These are phyloP conservation scores for Neocrepidodera transversa DNA, from an alignment of 2,888 invertebrate genomes.

Conservation along the genomic window DNA sequence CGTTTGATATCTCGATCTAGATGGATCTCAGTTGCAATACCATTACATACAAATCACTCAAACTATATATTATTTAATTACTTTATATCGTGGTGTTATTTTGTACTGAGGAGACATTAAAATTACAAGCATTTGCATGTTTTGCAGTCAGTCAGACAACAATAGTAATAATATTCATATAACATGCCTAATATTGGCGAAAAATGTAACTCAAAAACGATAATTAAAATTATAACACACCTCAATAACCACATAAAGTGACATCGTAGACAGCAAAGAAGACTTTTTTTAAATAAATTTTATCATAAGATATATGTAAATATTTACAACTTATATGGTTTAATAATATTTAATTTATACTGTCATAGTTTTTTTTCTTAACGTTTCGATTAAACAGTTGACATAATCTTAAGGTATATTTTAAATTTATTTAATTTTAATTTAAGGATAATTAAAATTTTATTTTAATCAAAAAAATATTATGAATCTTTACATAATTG, in stretches of 20 bases:
- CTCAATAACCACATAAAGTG: constrained; percentile 55
- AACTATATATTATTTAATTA: constrained; percentile 49
- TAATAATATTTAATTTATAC: no score
- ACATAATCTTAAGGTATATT: no score
- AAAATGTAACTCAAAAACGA: constrained; percentile 52
- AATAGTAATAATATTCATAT: constrained; percentile 57
- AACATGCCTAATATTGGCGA: constrained; percentile 58
- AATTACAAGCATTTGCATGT: constrained; percentile 54
- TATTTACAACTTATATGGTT: no score
- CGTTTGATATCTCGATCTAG: constrained; percentile 20
- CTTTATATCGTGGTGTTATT: constrained; percentile 59
- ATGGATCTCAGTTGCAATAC: constrained; percentile 34
- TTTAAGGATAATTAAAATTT: no score
- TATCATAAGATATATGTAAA: no score
- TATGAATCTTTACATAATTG: no score
- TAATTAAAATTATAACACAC: constrained; percentile 57
- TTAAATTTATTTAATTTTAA: no score
- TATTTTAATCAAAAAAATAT: no score
- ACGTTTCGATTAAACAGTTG: no score
- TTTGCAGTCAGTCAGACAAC: constrained; percentile 59
- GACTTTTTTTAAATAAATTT: no score
- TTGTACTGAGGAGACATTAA: constrained; percentile 59
- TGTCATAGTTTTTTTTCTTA: no score
- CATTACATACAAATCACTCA: constrained; percentile 39
- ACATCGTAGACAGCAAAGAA: constrained; percentile 30